Conservation (phyloP, 2,113 vertebrate species). For the Psittacula cyanocephala region DNA sequence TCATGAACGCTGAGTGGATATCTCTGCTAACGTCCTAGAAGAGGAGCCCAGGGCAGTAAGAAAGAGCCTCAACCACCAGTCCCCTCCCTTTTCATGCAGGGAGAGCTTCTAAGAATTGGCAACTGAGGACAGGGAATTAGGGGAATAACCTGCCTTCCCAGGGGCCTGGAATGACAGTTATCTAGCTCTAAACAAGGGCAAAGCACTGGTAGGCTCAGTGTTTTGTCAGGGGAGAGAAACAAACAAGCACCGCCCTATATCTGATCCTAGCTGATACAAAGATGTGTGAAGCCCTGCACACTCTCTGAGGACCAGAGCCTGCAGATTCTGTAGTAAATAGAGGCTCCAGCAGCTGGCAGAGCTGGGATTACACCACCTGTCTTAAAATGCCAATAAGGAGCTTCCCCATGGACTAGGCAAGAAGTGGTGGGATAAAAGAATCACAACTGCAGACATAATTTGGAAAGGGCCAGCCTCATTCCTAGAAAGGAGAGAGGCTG, state of each 20-base stretch:
- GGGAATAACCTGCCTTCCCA: neutral
- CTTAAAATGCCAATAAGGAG: neutral
- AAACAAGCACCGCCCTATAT: neutral
- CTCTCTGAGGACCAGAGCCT: neutral
- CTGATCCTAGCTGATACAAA: neutral
- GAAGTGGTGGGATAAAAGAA: neutral
- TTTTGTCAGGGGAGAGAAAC: neutral
- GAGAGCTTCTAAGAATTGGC: neutral
- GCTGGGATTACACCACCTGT: neutral
- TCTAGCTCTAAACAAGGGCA: neutral
- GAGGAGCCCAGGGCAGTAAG: neutral
- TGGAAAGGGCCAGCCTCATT: neutral
- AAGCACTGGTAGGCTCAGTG: neutral
- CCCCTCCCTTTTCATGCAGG: neutral
- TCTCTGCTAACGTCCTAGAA: neutral
- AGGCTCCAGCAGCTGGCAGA: neutral
- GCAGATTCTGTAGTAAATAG: neutral
- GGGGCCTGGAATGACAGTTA: neutral
- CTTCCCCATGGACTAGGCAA: neutral
- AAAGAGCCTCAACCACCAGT: neutral
- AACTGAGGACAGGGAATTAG: neutral
- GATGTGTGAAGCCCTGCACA: neutral
- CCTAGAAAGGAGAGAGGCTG: neutral
- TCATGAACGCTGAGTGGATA: accelerated
- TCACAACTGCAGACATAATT: neutral